Conservation (phyloP, 2,888 invertebrate species). For the Xanthia icteritia region DNA sequence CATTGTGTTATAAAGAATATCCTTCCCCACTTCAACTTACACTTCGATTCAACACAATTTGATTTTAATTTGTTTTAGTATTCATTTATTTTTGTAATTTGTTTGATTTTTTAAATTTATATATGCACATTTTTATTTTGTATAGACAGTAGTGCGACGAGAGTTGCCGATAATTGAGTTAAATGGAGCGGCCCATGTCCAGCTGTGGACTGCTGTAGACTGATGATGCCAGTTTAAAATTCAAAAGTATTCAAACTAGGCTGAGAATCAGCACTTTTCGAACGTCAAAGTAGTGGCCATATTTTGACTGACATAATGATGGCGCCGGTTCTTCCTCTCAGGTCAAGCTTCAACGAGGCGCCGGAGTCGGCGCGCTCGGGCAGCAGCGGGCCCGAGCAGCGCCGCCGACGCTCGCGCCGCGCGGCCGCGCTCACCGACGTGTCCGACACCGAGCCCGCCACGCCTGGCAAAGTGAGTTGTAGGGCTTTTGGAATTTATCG, state of each 20-base stretch:
- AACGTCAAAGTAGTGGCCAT: neutral
- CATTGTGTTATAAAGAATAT: neutral
- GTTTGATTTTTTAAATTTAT: neutral
- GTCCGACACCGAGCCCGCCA: conserved; percentile 72
- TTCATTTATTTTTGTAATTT: too few species aligned
- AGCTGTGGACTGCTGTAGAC: neutral
- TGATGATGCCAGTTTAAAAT: neutral
- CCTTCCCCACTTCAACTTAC: too few species aligned
- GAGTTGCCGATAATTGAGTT: neutral
- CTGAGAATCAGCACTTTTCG: too few species aligned
- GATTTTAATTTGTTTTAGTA: too few species aligned
- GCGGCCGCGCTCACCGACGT: conserved; percentile 51
- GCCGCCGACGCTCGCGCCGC: conserved; percentile 73
- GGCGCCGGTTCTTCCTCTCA: conserved; percentile 37
- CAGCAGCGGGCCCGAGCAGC: conserved; percentile 76
- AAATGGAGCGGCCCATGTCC: neutral
- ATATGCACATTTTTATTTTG: too few species aligned
- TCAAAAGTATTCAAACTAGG: too few species aligned
- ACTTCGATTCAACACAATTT: too few species aligned
- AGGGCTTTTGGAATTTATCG: neutral
- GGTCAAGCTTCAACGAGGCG: conserved; percentile 86
- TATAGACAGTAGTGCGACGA: neutral
- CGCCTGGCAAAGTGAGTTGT: conserved; percentile 76
- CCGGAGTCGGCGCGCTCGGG: conserved; percentile 83
- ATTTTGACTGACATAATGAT: neutral